phyloP scores from a whole-genome alignment of 2,888 invertebrate genomes.

The Mylabris sibirica region DNA sequence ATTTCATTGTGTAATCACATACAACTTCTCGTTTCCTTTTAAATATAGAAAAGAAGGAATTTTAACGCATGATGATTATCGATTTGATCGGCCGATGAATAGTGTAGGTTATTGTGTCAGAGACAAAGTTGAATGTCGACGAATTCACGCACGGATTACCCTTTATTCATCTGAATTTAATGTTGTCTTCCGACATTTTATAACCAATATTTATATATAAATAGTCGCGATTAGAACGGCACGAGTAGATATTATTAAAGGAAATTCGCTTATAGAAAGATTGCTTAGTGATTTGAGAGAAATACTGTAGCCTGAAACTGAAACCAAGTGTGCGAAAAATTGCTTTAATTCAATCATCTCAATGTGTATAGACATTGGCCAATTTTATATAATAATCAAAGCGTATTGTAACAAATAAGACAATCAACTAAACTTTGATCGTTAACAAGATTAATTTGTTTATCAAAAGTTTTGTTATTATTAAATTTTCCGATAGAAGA shows the following conservation, averaged over 20 bases:
- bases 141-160: slow-evolving; percentile 40
- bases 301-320: too few species aligned
- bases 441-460: too few species aligned
- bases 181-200: slow-evolving; percentile 37
- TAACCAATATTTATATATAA: not conserved
- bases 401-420: not conserved
- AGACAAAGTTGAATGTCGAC: slow-evolving; percentile 40
- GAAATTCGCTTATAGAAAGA: not conserved
- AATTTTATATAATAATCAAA: too few species aligned
- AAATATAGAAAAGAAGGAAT: not conserved
- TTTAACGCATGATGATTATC: slow-evolving; percentile 13
- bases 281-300: too few species aligned
- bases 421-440: not conserved
- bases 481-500: not conserved
- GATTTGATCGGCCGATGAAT: slow-evolving; percentile 30
- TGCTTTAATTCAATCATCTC: too few species aligned
- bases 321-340: too few species aligned
- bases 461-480: too few species aligned
- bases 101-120: slow-evolving; percentile 37
- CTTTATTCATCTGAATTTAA: slow-evolving; percentile 37
- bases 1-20: too few species aligned
- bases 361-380: too few species aligned
- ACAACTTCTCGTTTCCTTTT: too few species aligned
- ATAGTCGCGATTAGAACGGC: not conserved
- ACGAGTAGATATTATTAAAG: not conserved